Base-by-base conservation (phyloP, 2,888 invertebrate genomes). In the Drosophila meridionalis region DNA sequence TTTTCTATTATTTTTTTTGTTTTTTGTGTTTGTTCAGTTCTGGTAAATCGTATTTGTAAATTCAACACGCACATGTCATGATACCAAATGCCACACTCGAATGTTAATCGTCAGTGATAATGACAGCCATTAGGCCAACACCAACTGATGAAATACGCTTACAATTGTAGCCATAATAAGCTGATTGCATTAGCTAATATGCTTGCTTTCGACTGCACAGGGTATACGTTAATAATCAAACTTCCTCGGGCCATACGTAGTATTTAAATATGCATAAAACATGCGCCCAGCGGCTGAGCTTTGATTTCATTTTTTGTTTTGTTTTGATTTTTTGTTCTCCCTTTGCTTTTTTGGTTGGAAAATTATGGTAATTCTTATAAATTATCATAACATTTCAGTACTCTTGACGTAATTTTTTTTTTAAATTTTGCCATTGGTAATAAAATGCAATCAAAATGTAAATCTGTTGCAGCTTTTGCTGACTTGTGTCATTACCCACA, bases 401-500 rank as follows among this genome's bases (percentile, higher is more conserved):
- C 53, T 28, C 38, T 36, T 34, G 50, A 14, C 34, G 48, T 42
- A 20, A 20, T 52, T 11, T 11, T 26, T 5, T 45, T 28, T 47
- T 57, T 12, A n/a, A 6, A 20, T 57, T 14, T 28, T 40, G 36
- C 38, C 38, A 43, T 30, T 75, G 66, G 48, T 38, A 34, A 74
- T 71, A 42, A 78, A 75, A 75, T 78, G 78, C 78, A 76, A 78
- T 78, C 73, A 72, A 78, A 68, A 78, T 78, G 78, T 66, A 78
- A 78, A 79, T 76, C 68, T 38, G 48, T 38, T 63, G 65, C 73
- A 59, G 56, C 43, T 69, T 76, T 62, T 14, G 45, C 58, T 45
- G 61, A 69, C 66, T 67, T 57, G 64, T 62, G 64, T 55, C 38
- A 42, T 56, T 32, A 42, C 0, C 60, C 52, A n/a, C 20, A 42